Evolutionary conservation across 2,888 invertebrate genomes (phyloP).

Genomic region (Rosalia funebris): DNA sequence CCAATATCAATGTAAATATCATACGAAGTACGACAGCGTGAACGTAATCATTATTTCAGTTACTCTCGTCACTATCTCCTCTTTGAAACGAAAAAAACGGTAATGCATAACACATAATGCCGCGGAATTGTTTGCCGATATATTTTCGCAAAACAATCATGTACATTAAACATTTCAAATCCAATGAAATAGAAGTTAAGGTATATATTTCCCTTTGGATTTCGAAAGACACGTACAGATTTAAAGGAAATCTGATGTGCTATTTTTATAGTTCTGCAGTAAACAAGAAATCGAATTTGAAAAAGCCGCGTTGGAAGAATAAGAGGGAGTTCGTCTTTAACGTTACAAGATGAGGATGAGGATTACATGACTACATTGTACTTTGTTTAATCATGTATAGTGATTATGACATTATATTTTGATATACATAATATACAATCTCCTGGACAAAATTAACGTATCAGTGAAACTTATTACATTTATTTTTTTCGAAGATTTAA

Average conservation of each 20-base stretch:
- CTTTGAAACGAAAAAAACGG: neutral
- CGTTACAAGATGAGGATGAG: too few species aligned
- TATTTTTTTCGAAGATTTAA: too few species aligned
- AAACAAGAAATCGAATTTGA: constrained; percentile 15
- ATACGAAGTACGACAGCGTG: constrained; percentile 9
- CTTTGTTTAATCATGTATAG: too few species aligned
- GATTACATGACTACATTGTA: too few species aligned
- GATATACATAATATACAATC: too few species aligned
- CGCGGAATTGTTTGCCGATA: neutral
- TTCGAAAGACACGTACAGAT: constrained; percentile 21
- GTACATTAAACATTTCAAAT: constrained; percentile 27
- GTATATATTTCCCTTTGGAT: constrained; percentile 23
- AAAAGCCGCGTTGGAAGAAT: neutral
- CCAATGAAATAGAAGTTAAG: constrained; percentile 27
- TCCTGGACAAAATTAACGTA: too few species aligned
- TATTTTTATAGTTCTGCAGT: constrained; percentile 12
- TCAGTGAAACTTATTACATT: too few species aligned
- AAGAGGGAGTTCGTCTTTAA: too few species aligned
- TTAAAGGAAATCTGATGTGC: constrained; percentile 14
- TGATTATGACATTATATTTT: too few species aligned
- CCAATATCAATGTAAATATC: constrained; percentile 21
- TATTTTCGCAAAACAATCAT: constrained; percentile 22
- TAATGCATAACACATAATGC: neutral
- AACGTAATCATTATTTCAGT: neutral
- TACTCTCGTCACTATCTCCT: constrained; percentile 4